Conservation (phyloP, 1,140 invertebrate genomes). For the Pogonognathellus flavescens region DNA sequence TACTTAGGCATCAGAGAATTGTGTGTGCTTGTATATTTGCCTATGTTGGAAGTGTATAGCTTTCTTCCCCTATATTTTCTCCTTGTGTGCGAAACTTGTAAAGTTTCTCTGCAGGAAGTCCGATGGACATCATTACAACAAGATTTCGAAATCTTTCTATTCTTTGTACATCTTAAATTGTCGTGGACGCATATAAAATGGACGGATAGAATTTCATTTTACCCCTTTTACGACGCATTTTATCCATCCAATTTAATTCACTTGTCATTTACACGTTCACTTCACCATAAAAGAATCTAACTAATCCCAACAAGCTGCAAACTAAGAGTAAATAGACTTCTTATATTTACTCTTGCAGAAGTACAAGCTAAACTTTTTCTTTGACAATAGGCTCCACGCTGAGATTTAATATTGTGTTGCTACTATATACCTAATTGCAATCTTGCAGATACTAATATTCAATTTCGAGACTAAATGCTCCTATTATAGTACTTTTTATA, state of each 20-base stretch:
- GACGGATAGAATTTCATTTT: constrained; percentile 37
- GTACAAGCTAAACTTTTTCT: no score
- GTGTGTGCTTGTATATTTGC: no score
- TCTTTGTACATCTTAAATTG: constrained; percentile 10
- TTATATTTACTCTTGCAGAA: no score
- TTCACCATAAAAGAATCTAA: background rate
- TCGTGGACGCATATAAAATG: constrained; percentile 38
- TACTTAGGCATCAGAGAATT: no score
- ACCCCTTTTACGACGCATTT: constrained; percentile 21
- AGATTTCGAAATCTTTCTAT: constrained; percentile 22
- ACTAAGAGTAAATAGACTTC: no score
- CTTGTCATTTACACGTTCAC: constrained; percentile 34
- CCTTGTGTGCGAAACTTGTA: background rate
- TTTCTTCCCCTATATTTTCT: background rate
- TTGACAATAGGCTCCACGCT: no score
- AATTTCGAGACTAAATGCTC: no score
- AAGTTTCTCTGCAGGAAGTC: constrained; percentile 15
- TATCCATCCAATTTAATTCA: constrained; percentile 26
- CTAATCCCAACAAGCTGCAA: background rate
- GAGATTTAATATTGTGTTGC: no score
- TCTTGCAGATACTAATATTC: no score
- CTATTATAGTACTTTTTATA: no score
- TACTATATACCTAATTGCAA: no score
- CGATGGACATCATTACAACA: constrained; percentile 44
- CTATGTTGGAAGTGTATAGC: no score